phyloP scores from a whole-genome alignment of 2,113 vertebrate genomes.

The Asarcornis scutulata region DNA sequence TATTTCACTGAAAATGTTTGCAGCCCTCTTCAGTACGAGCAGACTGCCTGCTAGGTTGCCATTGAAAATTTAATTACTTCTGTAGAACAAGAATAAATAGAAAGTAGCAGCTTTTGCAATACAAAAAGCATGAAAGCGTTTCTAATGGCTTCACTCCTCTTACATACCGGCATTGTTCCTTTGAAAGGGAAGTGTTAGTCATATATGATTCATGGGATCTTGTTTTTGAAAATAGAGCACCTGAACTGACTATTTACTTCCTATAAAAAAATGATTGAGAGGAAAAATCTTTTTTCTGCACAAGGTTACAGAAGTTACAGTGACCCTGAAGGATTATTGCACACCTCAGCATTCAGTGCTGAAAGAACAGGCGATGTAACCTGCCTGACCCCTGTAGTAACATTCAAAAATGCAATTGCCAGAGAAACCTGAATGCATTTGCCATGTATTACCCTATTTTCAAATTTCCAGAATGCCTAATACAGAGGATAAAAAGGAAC shows the following conservation, averaged over 20 bases:
- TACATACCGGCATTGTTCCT: neutral
- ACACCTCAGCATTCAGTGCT: neutral
- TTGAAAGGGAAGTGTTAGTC: neutral
- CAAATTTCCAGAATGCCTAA: fast-evolving
- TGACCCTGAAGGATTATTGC: neutral
- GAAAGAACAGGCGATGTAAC: neutral
- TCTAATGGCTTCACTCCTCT: neutral
- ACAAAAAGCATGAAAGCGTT: neutral
- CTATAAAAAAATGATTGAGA: neutral
- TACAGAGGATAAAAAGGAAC: neutral
- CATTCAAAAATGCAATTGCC: neutral
- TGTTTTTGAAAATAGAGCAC: neutral
- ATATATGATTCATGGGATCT: neutral
- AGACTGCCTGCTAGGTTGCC: neutral
- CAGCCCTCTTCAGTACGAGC: neutral
- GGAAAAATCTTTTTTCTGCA: neutral
- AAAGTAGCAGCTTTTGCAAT: neutral
- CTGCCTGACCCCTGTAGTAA: fast-evolving
- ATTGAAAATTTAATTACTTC: neutral
- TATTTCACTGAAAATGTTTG: neutral
- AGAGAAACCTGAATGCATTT: neutral
- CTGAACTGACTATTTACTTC: neutral
- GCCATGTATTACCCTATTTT: too few species aligned
- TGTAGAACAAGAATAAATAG: neutral
- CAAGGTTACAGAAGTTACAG: fast-evolving